Evolutionary conservation across 2,113 vertebrate genomes (phyloP).

Genomic region (Antechinus stuartii): DNA sequence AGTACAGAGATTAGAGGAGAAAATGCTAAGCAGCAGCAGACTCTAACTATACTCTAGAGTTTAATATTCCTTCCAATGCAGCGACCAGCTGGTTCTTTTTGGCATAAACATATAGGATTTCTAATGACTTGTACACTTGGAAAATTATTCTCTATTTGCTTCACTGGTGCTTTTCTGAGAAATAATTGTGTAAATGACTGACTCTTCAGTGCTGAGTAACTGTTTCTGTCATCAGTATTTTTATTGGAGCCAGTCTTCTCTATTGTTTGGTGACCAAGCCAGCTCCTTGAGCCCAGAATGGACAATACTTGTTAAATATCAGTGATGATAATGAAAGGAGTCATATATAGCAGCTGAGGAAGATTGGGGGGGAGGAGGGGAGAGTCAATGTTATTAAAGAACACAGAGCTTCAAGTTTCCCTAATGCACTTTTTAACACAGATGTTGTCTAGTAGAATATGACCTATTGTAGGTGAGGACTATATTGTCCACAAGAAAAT

Average conservation of each 20-base stretch:
- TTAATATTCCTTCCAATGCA: slow-evolving; percentile 34
- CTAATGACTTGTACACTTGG: slow-evolving; percentile 52
- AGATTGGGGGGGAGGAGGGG: background rate
- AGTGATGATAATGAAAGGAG: background rate
- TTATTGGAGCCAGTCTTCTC: slow-evolving; percentile 40
- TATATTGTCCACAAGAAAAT: background rate
- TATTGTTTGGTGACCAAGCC: background rate
- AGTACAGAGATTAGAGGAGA: background rate
- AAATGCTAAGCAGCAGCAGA: background rate
- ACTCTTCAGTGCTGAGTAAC: slow-evolving; percentile 5
- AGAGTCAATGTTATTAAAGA: background rate
- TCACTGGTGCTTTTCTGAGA: slow-evolving; percentile 54
- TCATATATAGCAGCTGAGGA: background rate
- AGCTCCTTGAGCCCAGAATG: slow-evolving; percentile 23
- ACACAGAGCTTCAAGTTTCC: background rate
- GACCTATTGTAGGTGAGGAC: background rate
- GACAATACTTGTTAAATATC: background rate
- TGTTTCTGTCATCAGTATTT: slow-evolving; percentile 45
- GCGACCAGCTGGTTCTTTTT: slow-evolving; percentile 22
- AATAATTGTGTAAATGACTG: slow-evolving; percentile 17
- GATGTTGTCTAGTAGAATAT: background rate
- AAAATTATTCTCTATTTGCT: slow-evolving; percentile 69
- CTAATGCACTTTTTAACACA: background rate
- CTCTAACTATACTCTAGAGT: background rate
- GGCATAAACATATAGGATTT: slow-evolving; percentile 41